Conservation (phyloP, 2,113 vertebrate genomes). For the Raja brachyura region DNA sequence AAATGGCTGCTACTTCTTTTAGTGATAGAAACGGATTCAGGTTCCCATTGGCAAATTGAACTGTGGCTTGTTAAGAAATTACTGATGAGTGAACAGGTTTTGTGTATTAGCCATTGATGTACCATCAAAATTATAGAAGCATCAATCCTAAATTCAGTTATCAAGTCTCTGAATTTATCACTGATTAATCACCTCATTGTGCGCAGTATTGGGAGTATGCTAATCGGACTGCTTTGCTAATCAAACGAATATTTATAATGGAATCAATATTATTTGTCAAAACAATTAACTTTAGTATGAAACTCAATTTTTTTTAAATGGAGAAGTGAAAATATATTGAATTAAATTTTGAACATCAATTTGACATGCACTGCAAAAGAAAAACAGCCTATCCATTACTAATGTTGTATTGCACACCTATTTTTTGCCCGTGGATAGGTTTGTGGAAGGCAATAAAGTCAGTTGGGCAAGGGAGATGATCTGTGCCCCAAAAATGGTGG, state of each 20-base stretch:
- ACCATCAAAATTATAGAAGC: background rate
- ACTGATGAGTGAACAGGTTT: background rate
- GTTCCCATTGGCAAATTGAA: background rate
- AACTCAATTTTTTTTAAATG: background rate
- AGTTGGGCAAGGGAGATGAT: background rate
- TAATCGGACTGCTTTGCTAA: background rate
- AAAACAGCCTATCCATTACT: background rate
- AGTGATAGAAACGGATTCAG: background rate
- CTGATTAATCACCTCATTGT: background rate
- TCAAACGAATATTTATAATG: background rate
- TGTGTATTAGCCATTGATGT: background rate
- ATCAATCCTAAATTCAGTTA: background rate
- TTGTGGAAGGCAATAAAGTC: background rate
- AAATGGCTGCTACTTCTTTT: background rate
- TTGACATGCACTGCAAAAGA: background rate
- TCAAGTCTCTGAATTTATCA: constrained; percentile 18
- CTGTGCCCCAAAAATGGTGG: background rate
- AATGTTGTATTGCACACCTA: background rate
- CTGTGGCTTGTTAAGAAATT: background rate
- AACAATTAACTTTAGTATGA: background rate
- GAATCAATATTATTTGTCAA: constrained; percentile 1
- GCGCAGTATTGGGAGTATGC: background rate
- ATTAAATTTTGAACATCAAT: background rate
- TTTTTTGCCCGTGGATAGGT: too few relatives aligned
- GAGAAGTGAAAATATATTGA: background rate